Percentiles rank a stretch among this genome's conserved stretches.
phyloP scores from a whole-genome alignment of 2,113 vertebrate species.

The Antechinus flavipes region DNA sequence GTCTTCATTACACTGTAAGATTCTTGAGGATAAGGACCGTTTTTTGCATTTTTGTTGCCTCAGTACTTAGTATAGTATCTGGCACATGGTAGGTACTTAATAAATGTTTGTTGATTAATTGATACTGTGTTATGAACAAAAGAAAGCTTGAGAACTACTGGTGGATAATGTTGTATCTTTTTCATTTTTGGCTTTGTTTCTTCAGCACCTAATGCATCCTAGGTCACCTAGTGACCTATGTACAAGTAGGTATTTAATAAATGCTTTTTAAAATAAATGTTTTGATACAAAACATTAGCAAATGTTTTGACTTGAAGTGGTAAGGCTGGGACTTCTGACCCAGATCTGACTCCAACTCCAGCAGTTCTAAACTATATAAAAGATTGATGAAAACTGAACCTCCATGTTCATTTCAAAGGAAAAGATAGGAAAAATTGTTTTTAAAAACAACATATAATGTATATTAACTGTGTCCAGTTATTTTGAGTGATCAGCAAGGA shows the following conservation, averaged over 20 bases:
- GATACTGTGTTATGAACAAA: not conserved
- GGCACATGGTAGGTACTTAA: not conserved
- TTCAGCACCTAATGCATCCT: not conserved
- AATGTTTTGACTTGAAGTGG: not conserved
- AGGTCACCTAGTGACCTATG: not conserved
- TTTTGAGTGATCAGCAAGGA: not conserved
- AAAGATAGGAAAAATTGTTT: not conserved
- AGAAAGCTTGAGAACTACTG: not conserved
- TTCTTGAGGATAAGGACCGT: not conserved
- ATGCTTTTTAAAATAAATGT: not conserved
- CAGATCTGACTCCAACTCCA: not conserved
- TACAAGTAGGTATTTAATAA: not conserved
- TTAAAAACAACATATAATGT: not conserved
- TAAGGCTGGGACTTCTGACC: not conserved
- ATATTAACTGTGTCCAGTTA: not conserved
- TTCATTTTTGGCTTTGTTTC: not conserved
- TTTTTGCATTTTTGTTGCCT: not conserved
- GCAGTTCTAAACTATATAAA: not conserved
- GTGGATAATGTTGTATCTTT: not conserved
- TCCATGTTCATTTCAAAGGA: not conserved
- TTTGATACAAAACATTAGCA: not conserved
- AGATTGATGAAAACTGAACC: not conserved
- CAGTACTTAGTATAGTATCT: not conserved
- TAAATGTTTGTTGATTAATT: not conserved
- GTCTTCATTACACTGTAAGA: not conserved